These are phyloP conservation scores for Dynastes tityus DNA, from an alignment of 2,888 invertebrate genomes.

Conservation along the genomic window DNA sequence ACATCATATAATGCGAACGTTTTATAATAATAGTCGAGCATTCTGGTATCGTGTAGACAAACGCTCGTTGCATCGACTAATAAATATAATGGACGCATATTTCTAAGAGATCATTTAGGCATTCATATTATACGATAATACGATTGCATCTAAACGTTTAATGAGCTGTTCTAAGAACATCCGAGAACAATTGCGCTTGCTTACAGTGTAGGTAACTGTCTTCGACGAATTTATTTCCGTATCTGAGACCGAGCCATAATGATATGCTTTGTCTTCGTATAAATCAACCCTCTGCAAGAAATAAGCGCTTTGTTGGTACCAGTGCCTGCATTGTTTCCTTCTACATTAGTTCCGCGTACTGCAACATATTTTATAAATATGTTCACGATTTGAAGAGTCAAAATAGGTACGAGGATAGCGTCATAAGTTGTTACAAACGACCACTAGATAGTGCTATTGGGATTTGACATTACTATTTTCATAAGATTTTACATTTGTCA, in stretches of 20 bases:
- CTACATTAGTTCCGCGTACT: no score
- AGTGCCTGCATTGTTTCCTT: neutral
- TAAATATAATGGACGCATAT: slow-evolving; percentile 7
- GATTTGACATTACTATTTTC: no score
- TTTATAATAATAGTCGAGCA: neutral
- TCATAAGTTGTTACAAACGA: no score
- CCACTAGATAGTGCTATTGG: no score
- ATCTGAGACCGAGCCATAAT: neutral
- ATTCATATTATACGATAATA: slow-evolving; percentile 8
- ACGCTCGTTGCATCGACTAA: slow-evolving; percentile 3
- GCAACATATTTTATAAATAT: no score
- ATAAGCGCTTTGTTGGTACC: no score
- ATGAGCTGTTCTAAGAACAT: neutral
- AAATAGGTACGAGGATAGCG: no score
- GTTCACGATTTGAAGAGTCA: no score
- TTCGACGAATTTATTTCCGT: slow-evolving; percentile 13
- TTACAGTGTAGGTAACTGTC: neutral
- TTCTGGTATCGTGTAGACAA: neutral
- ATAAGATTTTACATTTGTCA: no score
- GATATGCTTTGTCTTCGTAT: slow-evolving; percentile 7
- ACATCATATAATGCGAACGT: slow-evolving; percentile 1
- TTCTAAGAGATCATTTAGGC: slow-evolving; percentile 5
- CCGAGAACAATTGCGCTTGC: slow-evolving; percentile 1
- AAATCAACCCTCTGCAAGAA: neutral
- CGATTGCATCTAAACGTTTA: slow-evolving; percentile 13